Percentiles rank a stretch among this genome's conserved stretches.
phyloP scores from a whole-genome alignment of 1,140 invertebrate genomes.

The Paraescarpia echinospica region DNA sequence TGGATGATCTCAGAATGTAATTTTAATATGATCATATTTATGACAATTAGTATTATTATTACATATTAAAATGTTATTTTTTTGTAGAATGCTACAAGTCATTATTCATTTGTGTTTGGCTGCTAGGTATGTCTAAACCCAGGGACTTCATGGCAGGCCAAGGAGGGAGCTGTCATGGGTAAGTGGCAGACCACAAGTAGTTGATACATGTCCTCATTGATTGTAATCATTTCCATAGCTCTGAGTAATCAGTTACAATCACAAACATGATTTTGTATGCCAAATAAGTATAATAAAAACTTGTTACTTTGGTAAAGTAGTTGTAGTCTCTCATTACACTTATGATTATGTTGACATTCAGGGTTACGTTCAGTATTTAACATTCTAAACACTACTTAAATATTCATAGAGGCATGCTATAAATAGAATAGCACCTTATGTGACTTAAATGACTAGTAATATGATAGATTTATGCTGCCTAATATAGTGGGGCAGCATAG shows the following conservation, averaged over 20 bases:
- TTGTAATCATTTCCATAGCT: neutral
- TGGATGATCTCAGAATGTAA: too few relatives aligned
- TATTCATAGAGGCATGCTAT: too few relatives aligned
- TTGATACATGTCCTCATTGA: neutral
- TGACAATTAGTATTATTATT: too few relatives aligned
- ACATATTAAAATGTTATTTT: too few relatives aligned
- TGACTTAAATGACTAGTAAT: too few relatives aligned
- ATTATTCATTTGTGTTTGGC: neutral
- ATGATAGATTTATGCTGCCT: too few relatives aligned
- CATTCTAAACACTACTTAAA: too few relatives aligned
- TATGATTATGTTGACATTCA: neutral
- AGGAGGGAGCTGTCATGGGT: slow-evolving; percentile 35
- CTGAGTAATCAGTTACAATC: neutral
- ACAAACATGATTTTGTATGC: neutral
- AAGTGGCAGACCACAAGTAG: neutral
- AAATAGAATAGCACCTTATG: too few relatives aligned
- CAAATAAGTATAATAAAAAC: neutral
- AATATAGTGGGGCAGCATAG: too few relatives aligned
- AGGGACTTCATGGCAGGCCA: slow-evolving; percentile 31
- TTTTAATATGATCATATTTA: too few relatives aligned
- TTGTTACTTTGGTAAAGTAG: neutral
- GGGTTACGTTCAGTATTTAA: too few relatives aligned
- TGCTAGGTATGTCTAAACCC: slow-evolving; percentile 28
- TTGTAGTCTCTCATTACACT: neutral
- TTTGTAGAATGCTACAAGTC: neutral